Evolutionary conservation across 2,888 invertebrate genomes (phyloP).

Genomic region (Lycaena phlaeas): DNA sequence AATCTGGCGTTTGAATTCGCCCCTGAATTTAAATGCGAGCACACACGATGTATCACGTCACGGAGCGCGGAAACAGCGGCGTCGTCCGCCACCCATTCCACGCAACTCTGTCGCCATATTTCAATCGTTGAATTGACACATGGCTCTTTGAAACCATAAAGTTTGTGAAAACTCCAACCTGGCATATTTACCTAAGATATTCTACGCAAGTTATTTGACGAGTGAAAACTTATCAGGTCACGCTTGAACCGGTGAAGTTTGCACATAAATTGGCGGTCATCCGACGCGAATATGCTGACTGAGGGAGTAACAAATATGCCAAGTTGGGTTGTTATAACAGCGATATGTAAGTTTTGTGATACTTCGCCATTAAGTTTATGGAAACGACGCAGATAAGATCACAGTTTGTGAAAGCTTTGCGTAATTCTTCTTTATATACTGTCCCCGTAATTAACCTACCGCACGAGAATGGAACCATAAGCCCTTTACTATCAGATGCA

Average conservation of each 20-base stretch:
- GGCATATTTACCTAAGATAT: constrained; percentile 66
- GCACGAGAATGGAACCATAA: too few species aligned
- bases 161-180: constrained; percentile 64
- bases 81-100: constrained; percentile 59
- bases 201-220: constrained; percentile 55
- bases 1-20: constrained; percentile 31
- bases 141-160: constrained; percentile 53
- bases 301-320: constrained; percentile 72
- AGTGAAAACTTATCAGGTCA: constrained; percentile 70
- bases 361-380: constrained; percentile 71
- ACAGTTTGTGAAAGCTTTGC: constrained; percentile 68
- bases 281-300: constrained; percentile 72
- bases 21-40: constrained; percentile 34
- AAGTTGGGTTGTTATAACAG: constrained; percentile 71
- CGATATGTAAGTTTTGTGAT: constrained; percentile 72
- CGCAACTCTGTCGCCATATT: constrained; percentile 56
- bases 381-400: constrained; percentile 70
- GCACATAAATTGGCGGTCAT: constrained; percentile 73
- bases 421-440: constrained; percentile 55
- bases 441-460: constrained; percentile 31
- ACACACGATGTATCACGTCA: constrained; percentile 41
- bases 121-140: constrained; percentile 68
- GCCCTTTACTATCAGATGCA: too few species aligned
- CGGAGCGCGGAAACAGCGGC: constrained; percentile 75
- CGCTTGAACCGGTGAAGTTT: constrained; percentile 65